These are phyloP conservation scores for Spheniscus mendiculus DNA, from an alignment of 2,113 vertebrate genomes.

Conservation along the genomic window DNA sequence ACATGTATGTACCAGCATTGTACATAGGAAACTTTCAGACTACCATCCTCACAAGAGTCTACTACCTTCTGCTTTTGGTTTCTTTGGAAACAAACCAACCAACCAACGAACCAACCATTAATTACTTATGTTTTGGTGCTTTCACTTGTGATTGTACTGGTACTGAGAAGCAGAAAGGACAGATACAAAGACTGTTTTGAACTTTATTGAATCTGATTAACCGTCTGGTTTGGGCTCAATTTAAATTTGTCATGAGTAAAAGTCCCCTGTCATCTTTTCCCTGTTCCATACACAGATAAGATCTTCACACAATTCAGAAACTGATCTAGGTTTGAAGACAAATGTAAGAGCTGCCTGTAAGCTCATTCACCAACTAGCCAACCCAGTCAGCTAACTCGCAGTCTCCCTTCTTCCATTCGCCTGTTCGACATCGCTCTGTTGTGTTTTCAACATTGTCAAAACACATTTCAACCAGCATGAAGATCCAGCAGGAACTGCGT, in stretches of 20 bases:
- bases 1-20: background rate
- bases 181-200: background rate
- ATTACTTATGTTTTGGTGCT: background rate
- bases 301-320: background rate
- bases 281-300: background rate
- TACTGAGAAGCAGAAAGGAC: background rate
- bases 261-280: background rate
- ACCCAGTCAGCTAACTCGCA: background rate
- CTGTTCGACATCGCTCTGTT: background rate
- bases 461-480: accelerated
- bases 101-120: background rate
- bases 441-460: background rate
- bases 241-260: constrained; percentile 9
- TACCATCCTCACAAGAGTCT: background rate
- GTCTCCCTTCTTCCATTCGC: background rate
- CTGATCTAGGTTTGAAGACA: background rate
- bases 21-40: background rate
- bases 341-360: background rate
- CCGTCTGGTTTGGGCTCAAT: background rate
- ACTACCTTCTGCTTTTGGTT: background rate
- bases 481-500: background rate
- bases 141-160: background rate
- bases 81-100: background rate
- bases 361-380: background rate
- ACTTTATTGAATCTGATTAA: background rate